phyloP scores from a whole-genome alignment of 2,888 invertebrate species.

The Julus scandinavius region DNA sequence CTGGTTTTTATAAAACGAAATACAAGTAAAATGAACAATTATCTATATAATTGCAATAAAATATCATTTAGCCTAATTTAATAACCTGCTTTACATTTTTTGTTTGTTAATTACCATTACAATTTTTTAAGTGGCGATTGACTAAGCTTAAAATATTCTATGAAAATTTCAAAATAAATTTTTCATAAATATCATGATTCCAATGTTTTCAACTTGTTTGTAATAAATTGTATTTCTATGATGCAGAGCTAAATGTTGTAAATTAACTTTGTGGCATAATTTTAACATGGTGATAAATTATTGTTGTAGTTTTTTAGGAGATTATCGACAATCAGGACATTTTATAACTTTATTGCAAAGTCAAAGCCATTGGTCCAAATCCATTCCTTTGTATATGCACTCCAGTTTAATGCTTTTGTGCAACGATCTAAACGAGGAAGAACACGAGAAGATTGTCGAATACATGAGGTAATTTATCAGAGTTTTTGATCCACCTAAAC shows the following conservation, averaged over 20 bases:
- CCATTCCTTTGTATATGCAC: constrained; percentile 90
- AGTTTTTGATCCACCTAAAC: neutral
- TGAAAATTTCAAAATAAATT: too few relatives aligned
- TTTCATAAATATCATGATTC: too few relatives aligned
- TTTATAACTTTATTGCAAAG: constrained; percentile 78
- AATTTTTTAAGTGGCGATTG: too few relatives aligned
- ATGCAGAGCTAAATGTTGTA: too few relatives aligned
- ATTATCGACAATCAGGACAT: constrained; percentile 81
- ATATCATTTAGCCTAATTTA: neutral
- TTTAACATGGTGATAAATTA: neutral
- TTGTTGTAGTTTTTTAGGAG: constrained; percentile 67
- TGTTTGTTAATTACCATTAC: too few relatives aligned
- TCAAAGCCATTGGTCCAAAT: constrained; percentile 90
- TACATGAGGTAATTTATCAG: constrained; percentile 74
- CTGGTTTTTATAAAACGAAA: neutral
- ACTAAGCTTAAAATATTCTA: too few relatives aligned
- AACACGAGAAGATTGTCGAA: constrained; percentile 71
- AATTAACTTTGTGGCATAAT: neutral
- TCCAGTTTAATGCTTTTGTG: constrained; percentile 81
- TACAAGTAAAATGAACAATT: too few relatives aligned
- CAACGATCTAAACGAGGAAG: constrained; percentile 69
- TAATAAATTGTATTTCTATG: too few relatives aligned
- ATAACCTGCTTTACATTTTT: too few relatives aligned
- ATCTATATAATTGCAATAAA: neutral
- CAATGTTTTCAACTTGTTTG: too few relatives aligned